Conservation (phyloP, 2,797 vertebrate species). For the Danio choprae region DNA sequence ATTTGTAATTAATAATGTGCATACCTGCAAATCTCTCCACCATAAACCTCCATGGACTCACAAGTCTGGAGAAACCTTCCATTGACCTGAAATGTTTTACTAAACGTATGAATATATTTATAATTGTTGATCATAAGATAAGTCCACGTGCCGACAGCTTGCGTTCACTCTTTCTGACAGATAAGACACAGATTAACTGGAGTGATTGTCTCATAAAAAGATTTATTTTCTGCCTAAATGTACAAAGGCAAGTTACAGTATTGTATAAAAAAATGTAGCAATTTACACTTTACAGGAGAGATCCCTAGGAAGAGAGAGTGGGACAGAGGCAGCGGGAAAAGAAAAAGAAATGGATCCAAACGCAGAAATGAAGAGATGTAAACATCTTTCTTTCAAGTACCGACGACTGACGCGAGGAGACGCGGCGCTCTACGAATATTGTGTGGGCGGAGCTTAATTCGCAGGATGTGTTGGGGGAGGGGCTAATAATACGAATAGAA, state of each 20-base stretch:
- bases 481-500: conserved; percentile 29
- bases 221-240: conserved; percentile 88
- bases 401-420: conserved; percentile 61
- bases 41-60: not conserved
- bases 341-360: conserved; percentile 57
- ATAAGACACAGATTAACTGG: conserved; percentile 78
- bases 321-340: conserved; percentile 45
- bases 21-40: not conserved
- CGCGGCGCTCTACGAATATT: conserved; percentile 37
- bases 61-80: not conserved
- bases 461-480: not conserved
- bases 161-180: not conserved
- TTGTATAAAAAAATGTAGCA: conserved; percentile 83
- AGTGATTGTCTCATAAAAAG: conserved; percentile 92
- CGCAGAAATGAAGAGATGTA: conserved; percentile 64
- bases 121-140: not conserved
- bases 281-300: conserved; percentile 89
- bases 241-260: conserved; percentile 84
- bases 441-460: conserved; percentile 12
- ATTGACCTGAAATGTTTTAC: not conserved
- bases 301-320: conserved; percentile 71
- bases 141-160: not conserved
- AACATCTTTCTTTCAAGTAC: conserved; percentile 74
- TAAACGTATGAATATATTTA: not conserved
- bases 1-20: not conserved